Evolutionary conservation across 1,140 invertebrate genomes (phyloP), one percentile per base, ranked within the genome.

Genomic region (Andrena cerasifolii): DNA sequence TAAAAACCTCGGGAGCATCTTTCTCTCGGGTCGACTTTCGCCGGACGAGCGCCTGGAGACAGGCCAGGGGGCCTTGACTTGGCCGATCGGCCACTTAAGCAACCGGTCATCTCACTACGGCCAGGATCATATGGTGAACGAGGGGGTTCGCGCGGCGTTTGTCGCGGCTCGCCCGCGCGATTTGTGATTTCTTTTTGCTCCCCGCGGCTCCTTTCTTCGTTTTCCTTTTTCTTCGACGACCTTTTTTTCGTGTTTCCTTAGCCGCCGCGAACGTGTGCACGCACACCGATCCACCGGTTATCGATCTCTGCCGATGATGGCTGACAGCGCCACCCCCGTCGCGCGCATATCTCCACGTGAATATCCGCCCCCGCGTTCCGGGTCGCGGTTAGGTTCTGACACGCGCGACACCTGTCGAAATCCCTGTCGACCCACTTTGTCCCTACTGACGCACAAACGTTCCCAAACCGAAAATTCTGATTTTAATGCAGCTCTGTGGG

Each of bases 41-140:
- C 67, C 63, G 77, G 45, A 73, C 77, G 74, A 47, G 58, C 84
- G 82, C 83, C 85, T 88, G 85, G 88, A 90, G 88, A 90, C 88
- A 82, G 80, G 45, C 53, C 36, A 28, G 40, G 53, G 54, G 3
- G 24, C 59, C 73, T 67, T 53, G 71, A 45, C 59, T 61, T 49
- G 3, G 10, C 2, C 5, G 31, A 58, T 58, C 24, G 79, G 87
- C 85, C 90, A 91, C 90, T 91, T 91, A 90, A 91, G 90, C 90
- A 91, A 80, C 86, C 78, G 85, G 79, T 82, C 89, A 83, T 91
- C 90, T 91, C 90, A 91, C 90, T 90, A 84, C 62, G 87, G 83
- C 83, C 90, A 91, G 90, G 90, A 80, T 82, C 79, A 79, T 89
- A 91, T 90, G 82, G 87, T 28, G 79, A 70, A 72, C 73, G 80